Conservation (phyloP, 1,140 invertebrate species). For the Trialeurodes vaporariorum region DNA sequence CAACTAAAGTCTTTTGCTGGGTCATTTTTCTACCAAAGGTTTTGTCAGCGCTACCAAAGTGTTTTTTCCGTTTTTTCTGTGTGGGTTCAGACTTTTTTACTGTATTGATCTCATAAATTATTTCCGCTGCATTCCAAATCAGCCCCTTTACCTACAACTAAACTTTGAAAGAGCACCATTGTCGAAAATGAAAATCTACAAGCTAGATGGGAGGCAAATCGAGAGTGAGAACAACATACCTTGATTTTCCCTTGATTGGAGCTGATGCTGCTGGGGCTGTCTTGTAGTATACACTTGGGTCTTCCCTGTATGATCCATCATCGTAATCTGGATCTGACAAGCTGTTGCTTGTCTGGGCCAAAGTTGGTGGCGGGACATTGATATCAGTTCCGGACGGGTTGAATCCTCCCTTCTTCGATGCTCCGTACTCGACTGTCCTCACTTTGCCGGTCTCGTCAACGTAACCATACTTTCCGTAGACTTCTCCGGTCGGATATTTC, state of each 20-base stretch:
- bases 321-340: slow-evolving; percentile 45
- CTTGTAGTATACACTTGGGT: slow-evolving; percentile 63
- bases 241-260: no score
- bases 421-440: slow-evolving; percentile 65
- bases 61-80: no score
- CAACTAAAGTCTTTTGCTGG: no score
- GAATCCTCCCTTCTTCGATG: slow-evolving; percentile 54
- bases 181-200: no score
- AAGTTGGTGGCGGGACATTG: slow-evolving; percentile 61
- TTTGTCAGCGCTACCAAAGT: no score
- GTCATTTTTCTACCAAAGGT: no score
- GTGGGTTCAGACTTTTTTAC: no score
- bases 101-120: no score
- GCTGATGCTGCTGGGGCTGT: slow-evolving; percentile 39
- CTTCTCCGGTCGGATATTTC: slow-evolving; percentile 66
- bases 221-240: no score
- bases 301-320: slow-evolving; percentile 69
- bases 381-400: slow-evolving; percentile 62
- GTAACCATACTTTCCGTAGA: slow-evolving; percentile 72
- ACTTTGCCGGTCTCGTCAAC: slow-evolving; percentile 61
- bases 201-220: no score
- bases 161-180: slow-evolving; percentile 25
- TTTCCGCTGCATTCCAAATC: no score
- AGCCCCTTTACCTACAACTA: no score
- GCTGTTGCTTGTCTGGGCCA: slow-evolving; percentile 27